Evolutionary conservation across 53 echinoderm and acorn worm species (phyloP).

Genomic region (Holothuria leucospilota): DNA sequence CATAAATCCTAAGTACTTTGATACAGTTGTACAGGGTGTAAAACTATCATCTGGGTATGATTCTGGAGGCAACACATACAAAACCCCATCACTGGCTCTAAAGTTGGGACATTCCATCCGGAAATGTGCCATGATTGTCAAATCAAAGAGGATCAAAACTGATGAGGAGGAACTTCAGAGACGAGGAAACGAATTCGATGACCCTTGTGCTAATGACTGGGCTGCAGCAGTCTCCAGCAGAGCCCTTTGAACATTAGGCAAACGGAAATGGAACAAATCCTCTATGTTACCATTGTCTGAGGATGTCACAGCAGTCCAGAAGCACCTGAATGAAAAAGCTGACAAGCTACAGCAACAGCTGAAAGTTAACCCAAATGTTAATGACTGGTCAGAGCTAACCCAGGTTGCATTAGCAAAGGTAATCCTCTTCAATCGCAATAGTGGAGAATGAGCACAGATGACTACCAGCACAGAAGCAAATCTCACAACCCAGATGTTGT

Average conservation of each 20-base stretch:
- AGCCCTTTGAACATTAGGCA: constrained; percentile 41
- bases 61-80: not conserved
- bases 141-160: constrained; percentile 37
- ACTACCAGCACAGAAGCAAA: no score
- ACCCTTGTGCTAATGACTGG: constrained; percentile 47
- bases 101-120: constrained; percentile 63
- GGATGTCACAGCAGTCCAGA: not conserved
- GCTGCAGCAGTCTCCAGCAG: constrained; percentile 8
- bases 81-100: constrained; percentile 53
- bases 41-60: not conserved
- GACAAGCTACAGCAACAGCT: no score
- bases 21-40: not conserved
- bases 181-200: constrained; percentile 33
- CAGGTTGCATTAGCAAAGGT: no score
- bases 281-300: constrained; percentile 41
- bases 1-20: constrained; percentile 59
- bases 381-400: no score
- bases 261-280: constrained; percentile 50
- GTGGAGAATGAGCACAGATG: no score
- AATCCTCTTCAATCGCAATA: no score
- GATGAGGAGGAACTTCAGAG: constrained; percentile 38
- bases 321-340: no score
- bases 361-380: no score
- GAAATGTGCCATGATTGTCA: constrained; percentile 61
- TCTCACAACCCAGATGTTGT: no score